A percentile compares a stretch with the other conserved stretches of the same genome.
phyloP scores from a whole-genome alignment of 1,140 invertebrate species.

The Drosophila yakuba region DNA sequence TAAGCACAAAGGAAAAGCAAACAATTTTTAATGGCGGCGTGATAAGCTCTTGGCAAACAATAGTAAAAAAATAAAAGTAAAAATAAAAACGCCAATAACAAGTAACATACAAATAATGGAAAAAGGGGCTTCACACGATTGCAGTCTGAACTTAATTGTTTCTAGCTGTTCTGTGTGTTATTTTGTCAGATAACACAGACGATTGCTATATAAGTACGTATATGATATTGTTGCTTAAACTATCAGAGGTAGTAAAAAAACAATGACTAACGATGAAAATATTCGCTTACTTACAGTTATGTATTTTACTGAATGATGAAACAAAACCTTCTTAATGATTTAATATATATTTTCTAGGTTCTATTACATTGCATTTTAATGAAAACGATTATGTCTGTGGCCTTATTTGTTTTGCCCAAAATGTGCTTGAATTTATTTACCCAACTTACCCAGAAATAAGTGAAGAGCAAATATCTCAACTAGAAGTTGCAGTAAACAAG shows the following conservation, averaged over 20 bases:
- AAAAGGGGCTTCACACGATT: constrained; percentile 25
- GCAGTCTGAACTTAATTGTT: constrained; percentile 55
- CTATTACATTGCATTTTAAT: too few relatives aligned
- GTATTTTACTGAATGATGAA: too few relatives aligned
- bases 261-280: too few relatives aligned
- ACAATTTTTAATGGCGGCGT: constrained; percentile 58
- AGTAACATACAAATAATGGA: constrained; percentile 19
- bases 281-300: too few relatives aligned
- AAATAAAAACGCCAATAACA: constrained; percentile 16
- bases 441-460: background rate
- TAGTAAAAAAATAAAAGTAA: constrained; percentile 16
- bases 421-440: too few relatives aligned
- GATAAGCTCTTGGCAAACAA: constrained; percentile 56
- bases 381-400: background rate
- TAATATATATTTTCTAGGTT: too few relatives aligned
- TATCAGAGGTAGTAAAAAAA: too few relatives aligned
- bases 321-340: too few relatives aligned
- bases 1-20: constrained; percentile 46
- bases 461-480: background rate
- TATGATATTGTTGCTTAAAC: too few relatives aligned
- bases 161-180: constrained; percentile 20
- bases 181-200: background rate
- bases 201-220: background rate
- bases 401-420: too few relatives aligned
- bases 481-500: background rate